Conservation (phyloP, 2,113 vertebrate species). For the Lophura nycthemera region DNA sequence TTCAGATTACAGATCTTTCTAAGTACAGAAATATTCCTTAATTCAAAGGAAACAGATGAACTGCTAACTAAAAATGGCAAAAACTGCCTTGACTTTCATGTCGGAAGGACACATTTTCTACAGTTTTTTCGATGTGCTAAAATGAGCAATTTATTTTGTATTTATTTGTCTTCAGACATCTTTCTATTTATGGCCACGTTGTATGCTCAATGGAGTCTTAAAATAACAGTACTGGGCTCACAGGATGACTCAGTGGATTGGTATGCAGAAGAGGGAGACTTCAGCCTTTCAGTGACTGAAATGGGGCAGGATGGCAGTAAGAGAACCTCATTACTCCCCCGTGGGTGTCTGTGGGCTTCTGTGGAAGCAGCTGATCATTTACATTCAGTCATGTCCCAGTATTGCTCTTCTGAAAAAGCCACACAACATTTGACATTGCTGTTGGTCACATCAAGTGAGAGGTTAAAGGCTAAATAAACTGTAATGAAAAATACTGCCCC, state of each 20-base stretch:
- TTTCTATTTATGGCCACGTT: constrained; percentile 64
- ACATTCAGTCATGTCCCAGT: neutral
- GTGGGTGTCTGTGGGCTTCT: neutral
- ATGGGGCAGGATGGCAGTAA: neutral
- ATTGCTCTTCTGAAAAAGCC: neutral
- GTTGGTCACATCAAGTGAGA: neutral
- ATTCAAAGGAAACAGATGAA: constrained; percentile 64
- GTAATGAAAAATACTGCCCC: neutral
- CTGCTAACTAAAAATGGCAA: constrained; percentile 61
- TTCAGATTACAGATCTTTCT: constrained; percentile 55
- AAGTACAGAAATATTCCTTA: constrained; percentile 63
- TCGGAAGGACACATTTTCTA: constrained; percentile 56
- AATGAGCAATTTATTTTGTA: constrained; percentile 65
- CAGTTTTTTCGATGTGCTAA: constrained; percentile 39
- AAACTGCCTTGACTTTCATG: constrained; percentile 52
- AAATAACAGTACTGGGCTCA: constrained; percentile 37
- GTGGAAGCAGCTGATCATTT: neutral
- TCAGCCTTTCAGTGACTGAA: neutral
- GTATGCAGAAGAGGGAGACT: neutral
- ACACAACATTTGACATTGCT: neutral
- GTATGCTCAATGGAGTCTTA: constrained; percentile 26
- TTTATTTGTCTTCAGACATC: constrained; percentile 67
- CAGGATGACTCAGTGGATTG: constrained; percentile 36
- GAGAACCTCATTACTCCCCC: rapidly evolving
- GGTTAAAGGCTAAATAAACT: neutral